These are phyloP conservation scores for Hypselothyrea guttata DNA, from an alignment of 2,888 invertebrate genomes.

Conservation along the genomic window DNA sequence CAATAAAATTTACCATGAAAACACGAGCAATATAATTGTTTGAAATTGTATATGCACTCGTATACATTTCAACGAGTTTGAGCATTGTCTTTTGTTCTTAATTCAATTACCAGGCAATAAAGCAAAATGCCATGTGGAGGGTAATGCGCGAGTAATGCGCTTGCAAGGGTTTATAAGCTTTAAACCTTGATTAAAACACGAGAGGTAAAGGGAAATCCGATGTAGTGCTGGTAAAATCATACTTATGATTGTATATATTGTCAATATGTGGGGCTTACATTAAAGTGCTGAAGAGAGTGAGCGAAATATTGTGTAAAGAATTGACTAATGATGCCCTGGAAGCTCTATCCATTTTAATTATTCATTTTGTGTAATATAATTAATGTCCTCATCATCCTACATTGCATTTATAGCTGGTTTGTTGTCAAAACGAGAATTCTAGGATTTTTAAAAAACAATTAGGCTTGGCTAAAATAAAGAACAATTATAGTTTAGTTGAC, in stretches of 20 bases:
- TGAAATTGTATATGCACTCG: constrained; percentile 16
- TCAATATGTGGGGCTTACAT: constrained; percentile 14
- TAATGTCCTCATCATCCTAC: too few relatives aligned
- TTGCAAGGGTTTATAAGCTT: constrained; percentile 6
- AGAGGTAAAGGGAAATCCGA: constrained; percentile 26
- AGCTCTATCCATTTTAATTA: not conserved
- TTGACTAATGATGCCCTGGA: not conserved
- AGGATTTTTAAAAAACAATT: too few relatives aligned
- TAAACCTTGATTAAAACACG: constrained; percentile 32
- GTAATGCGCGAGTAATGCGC: not conserved
- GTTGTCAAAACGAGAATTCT: too few relatives aligned
- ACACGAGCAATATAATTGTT: constrained; percentile 28
- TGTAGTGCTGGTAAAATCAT: constrained; percentile 10
- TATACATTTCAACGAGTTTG: not conserved
- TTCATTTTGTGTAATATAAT: too few relatives aligned
- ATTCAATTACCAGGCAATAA: constrained; percentile 42
- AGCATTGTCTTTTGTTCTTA: constrained; percentile 29
- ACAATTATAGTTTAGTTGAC: too few relatives aligned
- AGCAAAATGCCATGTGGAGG: constrained; percentile 16
- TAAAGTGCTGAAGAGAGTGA: not conserved
- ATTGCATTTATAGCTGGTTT: too few relatives aligned
- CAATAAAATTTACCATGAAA: constrained; percentile 9
- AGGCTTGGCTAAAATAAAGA: too few relatives aligned
- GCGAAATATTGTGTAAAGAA: not conserved
- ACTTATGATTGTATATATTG: constrained; percentile 22